These are phyloP conservation scores for Drosophila nikananu DNA, from an alignment of 1,140 invertebrate genomes.

Conservation along the genomic window DNA sequence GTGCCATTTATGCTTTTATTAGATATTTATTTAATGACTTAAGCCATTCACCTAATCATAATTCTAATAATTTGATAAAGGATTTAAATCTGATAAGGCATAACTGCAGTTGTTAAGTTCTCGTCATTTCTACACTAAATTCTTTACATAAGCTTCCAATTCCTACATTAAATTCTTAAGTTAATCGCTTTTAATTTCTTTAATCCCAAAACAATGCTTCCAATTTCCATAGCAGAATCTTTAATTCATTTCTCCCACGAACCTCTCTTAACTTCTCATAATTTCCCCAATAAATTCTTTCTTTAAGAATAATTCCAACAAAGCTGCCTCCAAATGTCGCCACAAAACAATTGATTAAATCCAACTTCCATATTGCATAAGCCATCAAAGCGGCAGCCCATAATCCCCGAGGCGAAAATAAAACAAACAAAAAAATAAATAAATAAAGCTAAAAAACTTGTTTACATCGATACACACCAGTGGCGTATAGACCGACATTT, in stretches of 20 bases:
- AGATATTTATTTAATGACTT: slow-evolving; percentile 7
- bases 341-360: slow-evolving; percentile 19
- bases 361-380: slow-evolving; percentile 28
- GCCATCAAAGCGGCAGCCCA: slow-evolving; percentile 12
- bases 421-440: neutral
- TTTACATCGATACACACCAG: slow-evolving; percentile 34
- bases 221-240: neutral
- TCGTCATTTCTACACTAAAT: too few species aligned
- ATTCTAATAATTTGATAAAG: too few species aligned
- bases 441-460: slow-evolving; percentile 32
- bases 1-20: neutral
- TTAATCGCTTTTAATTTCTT: neutral
- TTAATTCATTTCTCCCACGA: neutral
- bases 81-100: too few species aligned
- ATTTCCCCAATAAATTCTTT: neutral
- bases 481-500: slow-evolving; percentile 20
- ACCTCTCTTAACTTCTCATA: neutral
- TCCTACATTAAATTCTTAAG: neutral
- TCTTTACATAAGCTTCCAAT: too few species aligned
- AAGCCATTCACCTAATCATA: neutral
- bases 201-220: too few species aligned
- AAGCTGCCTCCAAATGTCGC: neutral
- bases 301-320: too few species aligned
- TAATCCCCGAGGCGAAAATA: slow-evolving; percentile 12
- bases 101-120: too few species aligned